A percentile compares a stretch with the other conserved stretches of the same genome.
These are phyloP conservation scores for Mycteria americana DNA, from an alignment of 2,797 vertebrate species.

Conservation along the genomic window DNA sequence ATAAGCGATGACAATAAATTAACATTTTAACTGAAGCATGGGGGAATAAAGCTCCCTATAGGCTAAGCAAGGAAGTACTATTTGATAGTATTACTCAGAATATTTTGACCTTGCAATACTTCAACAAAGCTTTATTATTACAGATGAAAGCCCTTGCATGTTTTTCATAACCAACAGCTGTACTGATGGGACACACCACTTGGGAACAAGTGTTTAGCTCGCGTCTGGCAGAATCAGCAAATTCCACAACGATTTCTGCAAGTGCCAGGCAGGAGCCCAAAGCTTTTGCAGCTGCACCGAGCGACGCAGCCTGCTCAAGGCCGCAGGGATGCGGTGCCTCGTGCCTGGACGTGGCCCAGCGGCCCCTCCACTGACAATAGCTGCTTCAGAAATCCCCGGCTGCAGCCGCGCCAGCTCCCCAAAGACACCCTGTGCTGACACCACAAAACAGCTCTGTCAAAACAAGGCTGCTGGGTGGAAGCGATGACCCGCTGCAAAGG, in stretches of 20 bases:
- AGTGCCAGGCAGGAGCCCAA: slow-evolving; percentile 37
- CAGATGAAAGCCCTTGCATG: not conserved
- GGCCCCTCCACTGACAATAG: not conserved
- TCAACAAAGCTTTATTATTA: slow-evolving; percentile 26
- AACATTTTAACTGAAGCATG: not conserved
- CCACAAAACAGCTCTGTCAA: not conserved
- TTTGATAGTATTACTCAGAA: not conserved
- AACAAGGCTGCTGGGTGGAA: not conserved
- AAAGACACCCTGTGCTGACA: not conserved
- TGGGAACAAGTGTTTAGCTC: slow-evolving; percentile 15
- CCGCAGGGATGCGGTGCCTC: not conserved
- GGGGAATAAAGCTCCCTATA: not conserved
- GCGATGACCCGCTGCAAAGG: not conserved
- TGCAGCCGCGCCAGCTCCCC: not conserved
- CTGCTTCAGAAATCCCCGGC: not conserved
- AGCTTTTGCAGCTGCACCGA: slow-evolving; percentile 9
- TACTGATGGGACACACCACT: not conserved
- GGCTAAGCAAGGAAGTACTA: not conserved
- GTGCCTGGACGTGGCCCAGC: not conserved
- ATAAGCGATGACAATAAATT: not conserved
- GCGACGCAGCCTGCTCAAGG: not conserved
- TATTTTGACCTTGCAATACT: not conserved
- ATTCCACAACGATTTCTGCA: slow-evolving; percentile 42
- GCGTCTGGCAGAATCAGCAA: slow-evolving; percentile 51
- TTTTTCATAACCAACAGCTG: slow-evolving; percentile 46